These are phyloP conservation scores for Acronicta aceris DNA, from an alignment of 2,888 invertebrate genomes.

Conservation along the genomic window DNA sequence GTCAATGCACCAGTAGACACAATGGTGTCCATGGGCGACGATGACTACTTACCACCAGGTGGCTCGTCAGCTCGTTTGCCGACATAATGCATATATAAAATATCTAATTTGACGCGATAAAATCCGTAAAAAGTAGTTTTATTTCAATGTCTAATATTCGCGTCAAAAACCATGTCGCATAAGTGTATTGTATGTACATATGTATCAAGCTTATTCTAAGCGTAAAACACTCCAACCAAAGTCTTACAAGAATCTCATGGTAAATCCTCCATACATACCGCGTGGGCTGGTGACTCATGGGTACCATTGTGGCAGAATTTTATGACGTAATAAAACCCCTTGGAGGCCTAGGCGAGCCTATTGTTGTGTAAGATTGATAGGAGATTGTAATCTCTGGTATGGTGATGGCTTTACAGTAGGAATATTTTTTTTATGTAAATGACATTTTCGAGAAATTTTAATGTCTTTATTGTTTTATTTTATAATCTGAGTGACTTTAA, in stretches of 20 bases:
- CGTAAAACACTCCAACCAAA: not conserved
- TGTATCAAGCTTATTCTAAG: too few species aligned
- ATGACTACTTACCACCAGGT: too few species aligned
- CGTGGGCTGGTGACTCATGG: constrained; percentile 41
- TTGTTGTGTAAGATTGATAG: constrained; percentile 40
- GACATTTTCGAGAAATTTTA: not conserved
- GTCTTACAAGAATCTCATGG: constrained; percentile 13
- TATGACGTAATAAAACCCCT: constrained; percentile 52
- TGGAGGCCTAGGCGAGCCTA: constrained; percentile 15
- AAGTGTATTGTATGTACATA: too few species aligned
- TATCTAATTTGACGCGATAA: too few species aligned
- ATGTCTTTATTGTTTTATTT: not conserved
- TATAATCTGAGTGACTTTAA: too few species aligned
- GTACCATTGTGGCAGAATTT: constrained; percentile 29
- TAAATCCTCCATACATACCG: constrained; percentile 26
- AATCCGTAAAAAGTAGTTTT: too few species aligned
- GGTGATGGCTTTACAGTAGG: constrained; percentile 3
- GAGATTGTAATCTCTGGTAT: constrained; percentile 33
- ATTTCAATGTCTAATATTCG: too few species aligned
- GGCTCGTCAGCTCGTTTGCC: too few species aligned
- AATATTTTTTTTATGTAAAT: not conserved
- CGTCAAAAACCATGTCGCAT: too few species aligned
- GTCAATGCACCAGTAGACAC: too few species aligned
- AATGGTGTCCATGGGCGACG: too few species aligned
- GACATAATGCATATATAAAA: too few species aligned